These are phyloP conservation scores for Picus viridis DNA, from an alignment of 2,797 vertebrate species.

Conservation along the genomic window DNA sequence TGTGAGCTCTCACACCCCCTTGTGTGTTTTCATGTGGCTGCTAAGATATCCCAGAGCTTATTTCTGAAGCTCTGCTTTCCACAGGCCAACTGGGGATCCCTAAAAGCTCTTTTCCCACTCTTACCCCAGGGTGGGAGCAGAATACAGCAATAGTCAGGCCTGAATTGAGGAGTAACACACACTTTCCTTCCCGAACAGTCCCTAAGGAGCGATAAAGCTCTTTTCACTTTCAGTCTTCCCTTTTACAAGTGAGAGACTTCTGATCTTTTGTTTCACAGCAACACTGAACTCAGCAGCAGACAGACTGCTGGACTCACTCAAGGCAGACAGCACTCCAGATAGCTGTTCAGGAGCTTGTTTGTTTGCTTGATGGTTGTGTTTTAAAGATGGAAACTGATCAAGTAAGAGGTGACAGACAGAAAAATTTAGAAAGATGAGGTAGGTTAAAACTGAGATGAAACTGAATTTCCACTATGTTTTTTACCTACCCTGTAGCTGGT, in stretches of 20 bases:
- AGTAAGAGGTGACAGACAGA: background rate
- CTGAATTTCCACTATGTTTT: background rate
- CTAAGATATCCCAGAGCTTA: background rate
- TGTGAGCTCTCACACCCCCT: background rate
- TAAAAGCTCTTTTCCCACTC: background rate
- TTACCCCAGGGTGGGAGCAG: background rate
- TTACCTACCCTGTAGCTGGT: background rate
- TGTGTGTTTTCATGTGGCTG: background rate
- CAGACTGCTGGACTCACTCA: background rate
- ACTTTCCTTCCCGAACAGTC: background rate
- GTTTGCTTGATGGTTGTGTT: background rate
- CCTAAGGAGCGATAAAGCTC: background rate
- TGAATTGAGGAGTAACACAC: background rate
- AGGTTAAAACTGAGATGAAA: background rate
- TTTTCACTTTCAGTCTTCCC: background rate
- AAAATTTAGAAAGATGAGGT: background rate
- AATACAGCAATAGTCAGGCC: background rate
- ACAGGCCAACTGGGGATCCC: background rate
- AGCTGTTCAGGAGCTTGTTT: background rate
- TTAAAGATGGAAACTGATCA: background rate
- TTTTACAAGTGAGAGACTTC: background rate
- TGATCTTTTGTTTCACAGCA: background rate
- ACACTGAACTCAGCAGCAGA: background rate
- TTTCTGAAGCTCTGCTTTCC: background rate
- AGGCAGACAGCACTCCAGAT: background rate